Conservation (phyloP, 2,888 invertebrate species). For the Hirtodrosophila histrioides region DNA sequence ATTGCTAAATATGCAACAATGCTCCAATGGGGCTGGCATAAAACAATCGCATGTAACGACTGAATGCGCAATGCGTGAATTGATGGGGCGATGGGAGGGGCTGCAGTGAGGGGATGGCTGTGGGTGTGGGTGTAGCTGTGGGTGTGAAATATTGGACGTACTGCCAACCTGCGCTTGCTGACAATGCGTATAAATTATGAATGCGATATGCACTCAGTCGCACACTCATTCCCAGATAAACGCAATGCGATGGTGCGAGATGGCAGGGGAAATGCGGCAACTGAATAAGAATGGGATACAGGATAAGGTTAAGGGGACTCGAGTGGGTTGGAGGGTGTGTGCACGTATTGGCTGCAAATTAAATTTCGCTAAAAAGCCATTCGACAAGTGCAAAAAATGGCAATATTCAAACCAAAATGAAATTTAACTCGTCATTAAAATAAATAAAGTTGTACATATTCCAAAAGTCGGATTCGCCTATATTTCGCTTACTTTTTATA, state of each 20-base stretch:
- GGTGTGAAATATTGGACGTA: neutral
- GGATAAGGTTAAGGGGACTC: slow-evolving; percentile 11
- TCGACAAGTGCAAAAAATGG: too few relatives aligned
- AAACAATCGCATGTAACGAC: slow-evolving; percentile 73
- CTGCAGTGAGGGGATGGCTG: neutral
- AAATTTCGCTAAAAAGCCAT: neutral
- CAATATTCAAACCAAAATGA: too few relatives aligned
- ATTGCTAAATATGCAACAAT: slow-evolving; percentile 79
- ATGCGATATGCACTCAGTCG: slow-evolving; percentile 62
- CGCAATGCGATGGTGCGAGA: slow-evolving; percentile 29
- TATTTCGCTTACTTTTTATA: too few relatives aligned
- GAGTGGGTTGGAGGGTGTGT: neutral
- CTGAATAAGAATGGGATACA: slow-evolving; percentile 8
- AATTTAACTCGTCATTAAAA: too few relatives aligned
- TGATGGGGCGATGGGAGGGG: slow-evolving; percentile 17
- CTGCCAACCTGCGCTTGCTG: slow-evolving; percentile 69
- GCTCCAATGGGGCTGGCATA: slow-evolving; percentile 52
- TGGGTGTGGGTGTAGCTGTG: slow-evolving; percentile 1
- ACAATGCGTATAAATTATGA: slow-evolving; percentile 77
- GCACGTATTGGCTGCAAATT: slow-evolving; percentile 3
- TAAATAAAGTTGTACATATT: too few relatives aligned
- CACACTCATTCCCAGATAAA: slow-evolving; percentile 50
- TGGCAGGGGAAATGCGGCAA: slow-evolving; percentile 6
- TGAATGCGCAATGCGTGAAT: slow-evolving; percentile 64
- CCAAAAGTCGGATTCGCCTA: too few relatives aligned